Conservation (phyloP, 2,888 invertebrate genomes). For the Asteroscopus sphinx region DNA sequence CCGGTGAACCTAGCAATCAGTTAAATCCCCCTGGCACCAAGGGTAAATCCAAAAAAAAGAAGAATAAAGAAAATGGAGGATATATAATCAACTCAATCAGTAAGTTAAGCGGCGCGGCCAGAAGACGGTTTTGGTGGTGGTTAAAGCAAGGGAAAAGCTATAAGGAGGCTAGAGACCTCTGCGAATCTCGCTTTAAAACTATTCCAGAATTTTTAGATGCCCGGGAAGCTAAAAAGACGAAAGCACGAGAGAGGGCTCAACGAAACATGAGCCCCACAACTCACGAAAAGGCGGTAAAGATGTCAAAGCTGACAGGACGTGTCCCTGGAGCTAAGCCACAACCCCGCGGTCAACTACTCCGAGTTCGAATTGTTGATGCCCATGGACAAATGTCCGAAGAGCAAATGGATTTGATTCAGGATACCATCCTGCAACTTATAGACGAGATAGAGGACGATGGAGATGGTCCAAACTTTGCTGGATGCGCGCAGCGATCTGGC, state of each 20-base stretch:
- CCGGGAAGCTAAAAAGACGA: constrained; percentile 8
- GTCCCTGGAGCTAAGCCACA: neutral
- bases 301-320: constrained; percentile 5
- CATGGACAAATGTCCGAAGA: constrained; percentile 13
- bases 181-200: constrained; percentile 1
- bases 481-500: neutral
- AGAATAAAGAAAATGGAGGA: neutral
- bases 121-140: constrained; percentile 32
- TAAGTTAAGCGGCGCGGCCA: neutral
- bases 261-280: constrained; percentile 13
- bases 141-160: constrained; percentile 28
- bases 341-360: neutral
- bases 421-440: constrained; percentile 30
- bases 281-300: neutral
- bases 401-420: constrained; percentile 15
- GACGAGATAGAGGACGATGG: constrained; percentile 30
- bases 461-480: constrained; percentile 15
- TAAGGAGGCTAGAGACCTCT: constrained; percentile 29
- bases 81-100: neutral
- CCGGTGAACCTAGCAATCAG: neutral
- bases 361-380: constrained; percentile 18
- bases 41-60: constrained; percentile 11
- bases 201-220: constrained; percentile 25
- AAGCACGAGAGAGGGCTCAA: neutral
- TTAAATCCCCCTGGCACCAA: neutral